phyloP scores from a whole-genome alignment of 53 echinoderm and acorn worm species.

The Paracentrotus lividus region DNA sequence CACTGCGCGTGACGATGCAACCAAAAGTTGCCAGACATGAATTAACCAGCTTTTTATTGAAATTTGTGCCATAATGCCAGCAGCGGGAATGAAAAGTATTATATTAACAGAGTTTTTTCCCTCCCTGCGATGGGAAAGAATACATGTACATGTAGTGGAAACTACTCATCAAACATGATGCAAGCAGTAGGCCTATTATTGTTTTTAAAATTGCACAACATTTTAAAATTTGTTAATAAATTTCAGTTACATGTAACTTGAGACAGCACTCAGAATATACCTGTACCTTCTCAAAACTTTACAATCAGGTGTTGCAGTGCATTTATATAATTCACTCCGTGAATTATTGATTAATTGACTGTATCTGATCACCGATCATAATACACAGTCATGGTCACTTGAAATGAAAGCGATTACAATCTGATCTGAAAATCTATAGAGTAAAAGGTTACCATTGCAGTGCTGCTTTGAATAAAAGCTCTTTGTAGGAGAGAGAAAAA shows the following conservation, averaged over 20 bases:
- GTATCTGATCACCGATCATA: neutral
- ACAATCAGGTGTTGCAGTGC: neutral
- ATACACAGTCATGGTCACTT: neutral
- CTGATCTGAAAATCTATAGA: neutral
- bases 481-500: neutral
- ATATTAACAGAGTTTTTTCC: neutral
- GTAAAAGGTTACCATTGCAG: neutral
- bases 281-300: too few species aligned
- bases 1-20: neutral
- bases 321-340: neutral
- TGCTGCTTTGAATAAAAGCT: neutral
- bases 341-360: conserved; percentile 30
- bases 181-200: too few species aligned
- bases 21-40: neutral
- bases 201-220: too few species aligned
- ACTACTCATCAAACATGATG: too few species aligned
- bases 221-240: too few species aligned
- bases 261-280: too few species aligned
- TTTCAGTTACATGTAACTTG: too few species aligned
- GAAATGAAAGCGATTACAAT: neutral
- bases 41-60: conserved; percentile 14
- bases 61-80: neutral
- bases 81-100: neutral
- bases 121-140: neutral
- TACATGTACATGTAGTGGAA: too few species aligned